phyloP scores from a whole-genome alignment of 2,113 vertebrate species.

The Platycercus adscitus region DNA sequence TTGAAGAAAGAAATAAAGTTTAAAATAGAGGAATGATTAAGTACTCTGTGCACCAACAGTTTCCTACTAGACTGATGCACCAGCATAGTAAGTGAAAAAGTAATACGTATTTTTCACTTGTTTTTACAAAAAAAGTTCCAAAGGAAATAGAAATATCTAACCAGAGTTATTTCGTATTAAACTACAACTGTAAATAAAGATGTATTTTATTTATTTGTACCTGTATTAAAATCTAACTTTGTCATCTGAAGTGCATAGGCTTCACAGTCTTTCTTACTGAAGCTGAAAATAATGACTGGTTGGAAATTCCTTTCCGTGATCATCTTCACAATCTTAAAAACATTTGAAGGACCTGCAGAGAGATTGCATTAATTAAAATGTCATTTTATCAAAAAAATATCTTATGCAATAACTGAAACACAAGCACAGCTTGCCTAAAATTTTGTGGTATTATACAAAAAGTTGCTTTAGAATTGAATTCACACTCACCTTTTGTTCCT shows the following conservation, averaged over 20 bases:
- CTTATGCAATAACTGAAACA: neutral
- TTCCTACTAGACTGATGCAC: neutral
- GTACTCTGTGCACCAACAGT: neutral
- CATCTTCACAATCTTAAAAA: constrained; percentile 99
- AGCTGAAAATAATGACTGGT: constrained; percentile 98
- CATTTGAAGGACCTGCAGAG: constrained; percentile 90
- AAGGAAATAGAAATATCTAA: neutral
- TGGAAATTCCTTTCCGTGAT: constrained; percentile 99
- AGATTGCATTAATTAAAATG: neutral
- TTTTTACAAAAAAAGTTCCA: neutral
- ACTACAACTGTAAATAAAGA: neutral
- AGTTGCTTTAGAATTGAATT: neutral
- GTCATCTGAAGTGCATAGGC: constrained; percentile 97
- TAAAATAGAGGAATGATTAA: neutral
- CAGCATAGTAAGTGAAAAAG: neutral
- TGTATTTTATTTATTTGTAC: constrained; percentile 58
- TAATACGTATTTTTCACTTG: accelerated
- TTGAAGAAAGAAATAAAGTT: neutral
- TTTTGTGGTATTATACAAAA: neutral
- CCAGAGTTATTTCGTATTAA: neutral
- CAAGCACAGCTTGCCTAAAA: neutral
- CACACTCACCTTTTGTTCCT: constrained; percentile 89
- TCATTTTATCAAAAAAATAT: neutral
- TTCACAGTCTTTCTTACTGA: constrained; percentile 99
- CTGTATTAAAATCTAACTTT: constrained; percentile 96